Conservation (phyloP, 2,797 vertebrate species). For the Callimico goeldii region DNA sequence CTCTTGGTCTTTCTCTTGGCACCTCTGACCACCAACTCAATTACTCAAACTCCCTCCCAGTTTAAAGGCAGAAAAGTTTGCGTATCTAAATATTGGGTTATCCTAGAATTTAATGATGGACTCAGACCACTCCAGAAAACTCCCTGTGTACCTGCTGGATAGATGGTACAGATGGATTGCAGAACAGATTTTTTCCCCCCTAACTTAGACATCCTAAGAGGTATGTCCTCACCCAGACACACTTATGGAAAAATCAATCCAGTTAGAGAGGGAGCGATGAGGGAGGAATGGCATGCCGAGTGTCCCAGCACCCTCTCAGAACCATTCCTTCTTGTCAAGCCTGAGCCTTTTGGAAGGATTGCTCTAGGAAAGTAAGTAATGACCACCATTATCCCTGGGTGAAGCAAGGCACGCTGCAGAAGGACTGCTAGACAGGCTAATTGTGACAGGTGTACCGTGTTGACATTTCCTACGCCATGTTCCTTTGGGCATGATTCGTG, state of each 20-base stretch:
- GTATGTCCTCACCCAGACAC: not conserved
- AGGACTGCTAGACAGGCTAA: not conserved
- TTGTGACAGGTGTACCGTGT: too few relatives aligned
- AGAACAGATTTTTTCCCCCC: not conserved
- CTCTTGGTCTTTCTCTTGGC: not conserved
- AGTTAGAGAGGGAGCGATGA: not conserved
- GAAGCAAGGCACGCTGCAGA: not conserved
- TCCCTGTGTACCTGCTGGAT: not conserved
- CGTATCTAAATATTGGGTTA: not conserved
- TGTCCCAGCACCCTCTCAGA: not conserved
- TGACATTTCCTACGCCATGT: not conserved
- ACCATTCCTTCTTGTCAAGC: not conserved
- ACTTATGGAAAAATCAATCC: not conserved
- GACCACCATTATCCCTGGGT: not conserved
- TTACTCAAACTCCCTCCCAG: not conserved
- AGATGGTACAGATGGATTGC: not conserved
- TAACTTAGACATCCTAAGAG: not conserved
- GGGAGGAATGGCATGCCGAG: not conserved
- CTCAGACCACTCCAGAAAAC: not conserved
- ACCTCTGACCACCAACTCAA: not conserved
- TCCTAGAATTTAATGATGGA: not conserved
- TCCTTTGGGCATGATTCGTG: not conserved
- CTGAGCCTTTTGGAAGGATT: not conserved
- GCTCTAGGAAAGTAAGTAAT: not conserved
- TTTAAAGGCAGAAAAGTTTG: not conserved